Conservation (phyloP, 2,888 invertebrate species). For the Leptinotarsa haldemani region DNA sequence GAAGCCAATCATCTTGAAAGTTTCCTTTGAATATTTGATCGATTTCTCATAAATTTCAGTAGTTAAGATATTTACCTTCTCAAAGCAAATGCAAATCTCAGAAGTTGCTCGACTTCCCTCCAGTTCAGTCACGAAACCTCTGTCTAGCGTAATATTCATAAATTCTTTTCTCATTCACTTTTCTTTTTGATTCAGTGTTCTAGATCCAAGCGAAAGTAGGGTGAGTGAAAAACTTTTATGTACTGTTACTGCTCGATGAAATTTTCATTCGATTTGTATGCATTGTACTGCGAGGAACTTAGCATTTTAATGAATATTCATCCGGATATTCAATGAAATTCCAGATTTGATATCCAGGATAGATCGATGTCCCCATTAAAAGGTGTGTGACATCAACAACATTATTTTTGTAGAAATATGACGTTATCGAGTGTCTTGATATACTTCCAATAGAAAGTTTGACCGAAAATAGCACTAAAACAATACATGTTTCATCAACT, state of each 20-base stretch:
- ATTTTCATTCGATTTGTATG: neutral
- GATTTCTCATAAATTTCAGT: constrained; percentile 57
- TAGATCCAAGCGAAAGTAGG: neutral
- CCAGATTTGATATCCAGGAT: no score
- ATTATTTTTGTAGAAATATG: no score
- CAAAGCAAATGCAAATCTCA: constrained; percentile 57
- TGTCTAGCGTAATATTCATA: constrained; percentile 15
- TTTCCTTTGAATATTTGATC: constrained; percentile 46
- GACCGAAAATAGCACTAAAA: no score
- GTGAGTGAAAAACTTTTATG: constrained; percentile 9
- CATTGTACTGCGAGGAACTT: neutral
- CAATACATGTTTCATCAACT: no score
- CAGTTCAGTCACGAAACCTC: constrained; percentile 52
- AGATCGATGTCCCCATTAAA: no score
- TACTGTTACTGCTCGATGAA: neutral
- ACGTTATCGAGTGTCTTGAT: no score
- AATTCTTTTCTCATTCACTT: constrained; percentile 9
- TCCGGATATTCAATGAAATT: no score
- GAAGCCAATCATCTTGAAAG: constrained; percentile 42
- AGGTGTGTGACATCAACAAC: no score
- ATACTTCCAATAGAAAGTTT: no score
- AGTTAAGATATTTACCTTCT: constrained; percentile 51
- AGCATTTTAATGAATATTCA: neutral
- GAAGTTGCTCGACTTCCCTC: constrained; percentile 53
- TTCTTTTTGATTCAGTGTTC: neutral